Percentiles rank a stretch among this genome's conserved stretches.
These are phyloP conservation scores for Sibirionetta formosa DNA, from an alignment of 2,797 vertebrate genomes.

Conservation along the genomic window DNA sequence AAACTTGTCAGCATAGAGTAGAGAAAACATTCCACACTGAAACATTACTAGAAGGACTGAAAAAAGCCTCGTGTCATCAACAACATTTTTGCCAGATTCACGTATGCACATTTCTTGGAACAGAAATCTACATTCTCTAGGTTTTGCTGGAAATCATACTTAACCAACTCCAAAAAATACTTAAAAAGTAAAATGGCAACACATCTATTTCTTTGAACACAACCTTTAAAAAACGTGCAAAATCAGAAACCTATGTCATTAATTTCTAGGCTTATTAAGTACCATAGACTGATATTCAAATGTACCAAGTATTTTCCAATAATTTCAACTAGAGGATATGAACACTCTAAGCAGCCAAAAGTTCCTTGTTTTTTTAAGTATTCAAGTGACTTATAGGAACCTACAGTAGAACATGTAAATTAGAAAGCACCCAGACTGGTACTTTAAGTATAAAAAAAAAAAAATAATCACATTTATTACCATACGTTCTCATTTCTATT, in stretches of 20 bases:
- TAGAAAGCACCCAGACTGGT: neutral
- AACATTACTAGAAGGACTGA: neutral
- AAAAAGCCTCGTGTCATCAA: neutral
- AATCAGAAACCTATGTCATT: neutral
- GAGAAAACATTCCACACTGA: neutral
- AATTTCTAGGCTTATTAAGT: neutral
- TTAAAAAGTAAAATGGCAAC: neutral
- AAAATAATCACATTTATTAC: neutral
- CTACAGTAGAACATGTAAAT: neutral
- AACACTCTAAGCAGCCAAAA: neutral
- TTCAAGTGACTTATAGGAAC: neutral
- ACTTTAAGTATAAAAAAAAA: neutral
- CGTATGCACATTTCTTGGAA: neutral
- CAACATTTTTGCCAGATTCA: neutral
- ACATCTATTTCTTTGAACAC: neutral
- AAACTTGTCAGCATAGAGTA: neutral
- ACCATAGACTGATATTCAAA: neutral
- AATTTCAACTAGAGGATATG: neutral
- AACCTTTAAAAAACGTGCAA: neutral
- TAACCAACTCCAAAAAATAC: constrained; percentile 14
- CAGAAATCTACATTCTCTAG: neutral
- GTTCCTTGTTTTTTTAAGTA: neutral
- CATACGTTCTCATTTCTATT: neutral
- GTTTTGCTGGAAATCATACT: neutral
- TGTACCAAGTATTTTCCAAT: neutral